These are phyloP conservation scores for Aphelinus certus DNA, from an alignment of 1,140 invertebrate species.

Conservation along the genomic window DNA sequence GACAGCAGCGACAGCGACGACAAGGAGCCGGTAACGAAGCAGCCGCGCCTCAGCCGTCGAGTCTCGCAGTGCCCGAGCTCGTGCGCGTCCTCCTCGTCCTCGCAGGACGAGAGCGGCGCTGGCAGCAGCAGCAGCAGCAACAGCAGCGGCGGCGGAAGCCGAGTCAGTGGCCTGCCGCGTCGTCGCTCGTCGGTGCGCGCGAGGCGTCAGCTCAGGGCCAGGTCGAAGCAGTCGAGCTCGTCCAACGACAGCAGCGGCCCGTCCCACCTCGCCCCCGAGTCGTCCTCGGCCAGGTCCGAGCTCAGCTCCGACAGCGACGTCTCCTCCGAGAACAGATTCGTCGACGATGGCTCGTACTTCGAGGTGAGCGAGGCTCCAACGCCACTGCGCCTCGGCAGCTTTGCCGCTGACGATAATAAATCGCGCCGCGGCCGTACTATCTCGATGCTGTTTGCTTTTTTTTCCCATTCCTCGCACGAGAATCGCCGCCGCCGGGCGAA, in stretches of 20 bases:
- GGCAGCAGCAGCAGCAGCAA: background rate
- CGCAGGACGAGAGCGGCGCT: background rate
- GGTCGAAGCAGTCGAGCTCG: slow-evolving; percentile 13
- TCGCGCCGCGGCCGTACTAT: too few species aligned
- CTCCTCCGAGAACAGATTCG: slow-evolving; percentile 57
- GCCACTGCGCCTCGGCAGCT: too few species aligned
- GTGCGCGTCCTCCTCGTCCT: slow-evolving; percentile 3
- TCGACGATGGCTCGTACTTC: slow-evolving; percentile 64
- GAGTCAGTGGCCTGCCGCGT: background rate
- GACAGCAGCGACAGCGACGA: slow-evolving; percentile 63
- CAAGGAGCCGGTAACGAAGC: slow-evolving; percentile 76
- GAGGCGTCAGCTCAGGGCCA: slow-evolving; percentile 5
- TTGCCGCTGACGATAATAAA: too few species aligned
- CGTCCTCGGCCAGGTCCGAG: slow-evolving; percentile 43
- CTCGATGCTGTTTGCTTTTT: too few species aligned
- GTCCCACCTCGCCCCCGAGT: slow-evolving; percentile 36
- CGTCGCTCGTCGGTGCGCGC: slow-evolving; percentile 4
- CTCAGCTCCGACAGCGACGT: slow-evolving; percentile 61
- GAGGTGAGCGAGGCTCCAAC: slow-evolving; percentile 52
- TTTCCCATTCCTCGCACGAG: too few species aligned
- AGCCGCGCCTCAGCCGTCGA: slow-evolving; percentile 66
- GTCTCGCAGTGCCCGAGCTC: background rate
- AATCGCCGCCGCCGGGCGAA: background rate
- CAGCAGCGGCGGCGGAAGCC: background rate
- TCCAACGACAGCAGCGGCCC: slow-evolving; percentile 23